Base-by-base conservation (phyloP, 2,113 vertebrate species). In the Globicephala melas region DNA sequence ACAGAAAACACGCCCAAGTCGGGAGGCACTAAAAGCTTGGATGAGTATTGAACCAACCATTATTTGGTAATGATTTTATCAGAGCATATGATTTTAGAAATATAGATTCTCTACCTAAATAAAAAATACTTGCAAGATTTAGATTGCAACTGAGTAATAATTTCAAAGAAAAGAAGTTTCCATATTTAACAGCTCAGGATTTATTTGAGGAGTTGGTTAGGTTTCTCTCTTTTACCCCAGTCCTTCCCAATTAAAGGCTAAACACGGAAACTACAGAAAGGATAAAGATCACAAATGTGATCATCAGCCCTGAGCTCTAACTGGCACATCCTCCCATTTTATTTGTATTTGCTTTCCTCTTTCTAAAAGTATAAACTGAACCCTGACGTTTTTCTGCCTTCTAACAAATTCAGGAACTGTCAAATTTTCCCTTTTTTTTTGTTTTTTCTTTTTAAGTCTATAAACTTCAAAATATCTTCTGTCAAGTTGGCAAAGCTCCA, bases 401-500 rank as follows among this genome's bases (percentile, higher is more conserved):
- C 92, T 87, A 92, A 12, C 18, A 25, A 97, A 95, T 41, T 62
- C 88, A 91, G 36, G 21, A 86, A 96, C 31, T 76, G 44, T 89
- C 36, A 63, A 26, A 23, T 79, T 88, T 94, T 88, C 26, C 25
- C 60, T 92, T 44, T 41, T 73, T 36, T 68, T 17, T 58, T 50
- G 1, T 55, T 44, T 41, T 50, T 38, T 62, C 28, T 94, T 50
- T 58, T 50, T 79, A 79, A 84, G 21, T 86, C 36, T 91, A 80
- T 91, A 93, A 95, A 97, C 55, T 58, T 91, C 65, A 38, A 93
- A 74, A 89, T 80, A 58, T n/a, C 83, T 97, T 92, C 95, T 92
- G 55, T 73, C 28, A 36, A 77, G 82, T 25, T 97, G 96, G 97
- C 96, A 97, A 94, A 95, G 92, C 65, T 97, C 97, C 97, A 96